Evolutionary conservation across 1,140 invertebrate genomes (phyloP).

Genomic region (Radopholus similis): DNA sequence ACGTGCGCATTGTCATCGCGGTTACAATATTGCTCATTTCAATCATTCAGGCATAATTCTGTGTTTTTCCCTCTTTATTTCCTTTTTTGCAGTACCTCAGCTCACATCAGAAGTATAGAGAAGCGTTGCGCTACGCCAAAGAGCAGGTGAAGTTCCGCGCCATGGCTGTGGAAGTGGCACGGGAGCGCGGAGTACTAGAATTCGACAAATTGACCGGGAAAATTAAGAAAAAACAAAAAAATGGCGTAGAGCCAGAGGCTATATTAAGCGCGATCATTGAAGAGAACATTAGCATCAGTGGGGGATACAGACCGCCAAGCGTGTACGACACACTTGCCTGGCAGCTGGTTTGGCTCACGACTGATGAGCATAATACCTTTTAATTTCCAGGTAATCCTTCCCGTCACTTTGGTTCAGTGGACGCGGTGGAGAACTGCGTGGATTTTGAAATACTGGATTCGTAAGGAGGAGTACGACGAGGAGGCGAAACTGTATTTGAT

Average conservation of each 20-base stretch:
- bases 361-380: not conserved
- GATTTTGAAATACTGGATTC: slow-evolving; percentile 75
- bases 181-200: slow-evolving; percentile 68
- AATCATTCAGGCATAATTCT: slow-evolving; percentile 68
- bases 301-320: slow-evolving; percentile 75
- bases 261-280: slow-evolving; percentile 73
- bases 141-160: slow-evolving; percentile 80
- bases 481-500: slow-evolving; percentile 81
- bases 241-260: slow-evolving; percentile 74
- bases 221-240: slow-evolving; percentile 68
- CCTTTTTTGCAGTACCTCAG: slow-evolving; percentile 63
- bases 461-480: slow-evolving; percentile 72
- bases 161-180: slow-evolving; percentile 74
- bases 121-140: slow-evolving; percentile 79
- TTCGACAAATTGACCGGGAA: slow-evolving; percentile 64
- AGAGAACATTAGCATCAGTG: slow-evolving; percentile 74
- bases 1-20: slow-evolving; percentile 78
- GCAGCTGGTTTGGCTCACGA: slow-evolving; percentile 64
- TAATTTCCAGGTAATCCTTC: slow-evolving; percentile 2
- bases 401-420: slow-evolving; percentile 63
- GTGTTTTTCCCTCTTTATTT: slow-evolving; percentile 9
- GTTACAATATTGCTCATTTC: slow-evolving; percentile 80
- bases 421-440: slow-evolving; percentile 74
- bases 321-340: slow-evolving; percentile 75
- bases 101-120: slow-evolving; percentile 68